Evolutionary conservation across 2,113 vertebrate species (phyloP).

Genomic region (Acanthochromis polyacanthus): DNA sequence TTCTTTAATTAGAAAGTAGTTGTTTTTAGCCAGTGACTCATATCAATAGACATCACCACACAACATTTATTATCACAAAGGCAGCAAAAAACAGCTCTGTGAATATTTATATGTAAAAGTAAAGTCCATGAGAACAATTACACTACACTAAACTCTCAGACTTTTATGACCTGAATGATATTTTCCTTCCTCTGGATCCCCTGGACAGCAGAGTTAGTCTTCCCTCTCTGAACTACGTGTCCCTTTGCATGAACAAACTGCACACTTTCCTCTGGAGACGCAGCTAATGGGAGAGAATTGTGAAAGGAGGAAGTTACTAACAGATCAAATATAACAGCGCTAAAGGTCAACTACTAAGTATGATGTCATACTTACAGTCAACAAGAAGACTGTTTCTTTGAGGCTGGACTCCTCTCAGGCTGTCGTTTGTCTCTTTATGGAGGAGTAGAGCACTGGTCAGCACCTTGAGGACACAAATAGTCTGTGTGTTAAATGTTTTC

Average conservation of each 20-base stretch:
- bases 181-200: slow-evolving; percentile 87
- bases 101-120: not conserved
- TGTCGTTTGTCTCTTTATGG: slow-evolving; percentile 88
- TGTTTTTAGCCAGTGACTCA: too few relatives aligned
- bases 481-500: not conserved
- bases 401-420: slow-evolving; percentile 84
- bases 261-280: slow-evolving; percentile 84
- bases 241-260: slow-evolving; percentile 78
- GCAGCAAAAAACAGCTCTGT: not conserved
- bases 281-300: slow-evolving; percentile 73
- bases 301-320: not conserved
- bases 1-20: not conserved
- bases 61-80: not conserved
- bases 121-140: not conserved
- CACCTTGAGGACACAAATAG: slow-evolving; percentile 77
- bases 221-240: slow-evolving; percentile 81
- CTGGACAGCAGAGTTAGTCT: slow-evolving; percentile 81
- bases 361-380: slow-evolving; percentile 84
- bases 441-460: slow-evolving; percentile 85
- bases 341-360: not conserved
- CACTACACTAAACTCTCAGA: not conserved
- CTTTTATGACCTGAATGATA: slow-evolving; percentile 84
- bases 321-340: not conserved
- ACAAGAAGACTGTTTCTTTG: slow-evolving; percentile 82
- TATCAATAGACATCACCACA: not conserved